Conservation (phyloP, 2,797 vertebrate genomes). For the Chelmon rostratus region DNA sequence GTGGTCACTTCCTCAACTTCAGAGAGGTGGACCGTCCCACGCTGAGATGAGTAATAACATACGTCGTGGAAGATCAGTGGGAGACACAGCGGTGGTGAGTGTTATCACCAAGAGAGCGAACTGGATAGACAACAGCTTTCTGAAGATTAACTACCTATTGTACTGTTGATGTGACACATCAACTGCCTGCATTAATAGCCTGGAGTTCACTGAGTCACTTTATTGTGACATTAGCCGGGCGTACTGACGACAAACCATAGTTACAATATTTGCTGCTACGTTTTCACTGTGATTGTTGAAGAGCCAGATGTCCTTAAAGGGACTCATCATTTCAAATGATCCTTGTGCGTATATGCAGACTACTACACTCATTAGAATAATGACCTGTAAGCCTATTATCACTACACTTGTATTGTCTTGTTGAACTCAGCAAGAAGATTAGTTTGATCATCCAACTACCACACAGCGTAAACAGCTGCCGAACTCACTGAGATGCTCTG, state of each 20-base stretch:
- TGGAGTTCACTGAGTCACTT: slow-evolving; percentile 35
- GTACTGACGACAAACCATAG: slow-evolving; percentile 1
- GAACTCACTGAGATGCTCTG: background rate
- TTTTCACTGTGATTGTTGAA: slow-evolving; percentile 9
- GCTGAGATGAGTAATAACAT: slow-evolving; percentile 59
- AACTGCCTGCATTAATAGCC: slow-evolving; percentile 14
- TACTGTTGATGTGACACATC: slow-evolving; percentile 24
- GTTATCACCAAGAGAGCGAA: slow-evolving; percentile 61
- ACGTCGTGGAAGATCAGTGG: slow-evolving; percentile 18
- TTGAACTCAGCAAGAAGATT: slow-evolving; percentile 45
- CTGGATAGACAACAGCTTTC: slow-evolving; percentile 24
- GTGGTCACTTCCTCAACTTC: slow-evolving; percentile 63
- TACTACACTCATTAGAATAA: slow-evolving; percentile 37
- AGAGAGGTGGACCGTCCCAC: slow-evolving; percentile 28
- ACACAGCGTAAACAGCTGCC: background rate
- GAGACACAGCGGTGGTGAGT: slow-evolving; percentile 28
- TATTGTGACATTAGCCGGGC: background rate
- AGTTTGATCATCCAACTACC: slow-evolving; percentile 23
- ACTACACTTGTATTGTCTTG: slow-evolving; percentile 41
- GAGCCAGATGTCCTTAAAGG: background rate
- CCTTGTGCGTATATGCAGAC: slow-evolving; percentile 13
- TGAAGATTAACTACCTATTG: slow-evolving; percentile 32
- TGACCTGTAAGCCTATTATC: slow-evolving; percentile 59
- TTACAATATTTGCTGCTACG: background rate
- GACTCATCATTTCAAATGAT: slow-evolving; percentile 16